These are phyloP conservation scores for Clarias macrocephalus DNA, from an alignment of 2,113 vertebrate genomes.

Conservation along the genomic window DNA sequence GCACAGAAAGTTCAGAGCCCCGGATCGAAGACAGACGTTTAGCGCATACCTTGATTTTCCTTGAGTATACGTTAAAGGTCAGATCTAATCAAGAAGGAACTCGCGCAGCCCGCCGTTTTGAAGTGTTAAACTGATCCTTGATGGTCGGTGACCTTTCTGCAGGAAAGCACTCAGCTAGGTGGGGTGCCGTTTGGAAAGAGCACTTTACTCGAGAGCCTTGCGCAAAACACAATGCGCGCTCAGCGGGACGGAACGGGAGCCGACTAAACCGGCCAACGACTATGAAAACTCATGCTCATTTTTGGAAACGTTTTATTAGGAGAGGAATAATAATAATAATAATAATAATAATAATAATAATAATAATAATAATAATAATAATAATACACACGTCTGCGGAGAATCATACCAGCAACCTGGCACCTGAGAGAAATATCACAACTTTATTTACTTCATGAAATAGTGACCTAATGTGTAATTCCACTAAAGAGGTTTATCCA, in stretches of 20 bases:
- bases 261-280: not conserved
- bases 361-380: not conserved
- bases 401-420: not conserved
- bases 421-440: not conserved
- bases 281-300: not conserved
- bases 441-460: not conserved
- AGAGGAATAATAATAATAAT: not conserved
- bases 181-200: slow-evolving; percentile 46
- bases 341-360: not conserved
- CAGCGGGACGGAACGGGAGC: slow-evolving; percentile 11
- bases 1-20: not conserved
- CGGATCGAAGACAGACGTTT: not conserved
- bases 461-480: not conserved
- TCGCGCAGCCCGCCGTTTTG: not conserved
- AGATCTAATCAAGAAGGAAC: slow-evolving; percentile 5
- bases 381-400: not conserved
- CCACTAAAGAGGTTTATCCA: not conserved
- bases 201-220: slow-evolving; percentile 26
- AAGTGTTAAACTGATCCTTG: slow-evolving; percentile 38
- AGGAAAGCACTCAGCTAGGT: slow-evolving; percentile 33
- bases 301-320: not conserved
- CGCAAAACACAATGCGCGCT: not conserved
- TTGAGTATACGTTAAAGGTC: slow-evolving; percentile 37
- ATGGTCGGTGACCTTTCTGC: slow-evolving; percentile 45
- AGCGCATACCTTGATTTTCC: slow-evolving; percentile 18